These are phyloP conservation scores for Rhinichthys klamathensis DNA, from an alignment of 2,113 vertebrate species.

Conservation along the genomic window DNA sequence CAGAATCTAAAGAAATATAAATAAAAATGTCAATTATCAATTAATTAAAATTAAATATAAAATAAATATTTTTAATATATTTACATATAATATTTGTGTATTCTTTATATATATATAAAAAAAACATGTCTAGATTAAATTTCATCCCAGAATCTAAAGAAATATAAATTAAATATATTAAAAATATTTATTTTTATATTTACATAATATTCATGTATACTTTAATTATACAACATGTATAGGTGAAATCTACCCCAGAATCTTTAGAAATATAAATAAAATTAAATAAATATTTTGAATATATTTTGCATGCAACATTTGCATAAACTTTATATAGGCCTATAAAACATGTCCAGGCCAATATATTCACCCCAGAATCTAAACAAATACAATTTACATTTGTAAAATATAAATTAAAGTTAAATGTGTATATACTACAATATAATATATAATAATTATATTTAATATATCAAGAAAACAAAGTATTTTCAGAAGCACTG, in stretches of 20 bases:
- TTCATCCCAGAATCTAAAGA: neutral
- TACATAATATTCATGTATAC: neutral
- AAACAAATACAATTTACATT: neutral
- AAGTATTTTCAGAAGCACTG: no score
- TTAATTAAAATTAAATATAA: neutral
- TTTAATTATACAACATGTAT: neutral
- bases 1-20: neutral
- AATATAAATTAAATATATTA: neutral
- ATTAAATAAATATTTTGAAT: neutral
- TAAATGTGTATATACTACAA: neutral
- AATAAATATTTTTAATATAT: neutral
- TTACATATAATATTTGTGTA: neutral
- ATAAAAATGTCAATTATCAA: no score
- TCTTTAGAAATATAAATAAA: neutral
- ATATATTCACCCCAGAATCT: no score
- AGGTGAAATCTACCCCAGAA: neutral
- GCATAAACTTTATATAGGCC: no score
- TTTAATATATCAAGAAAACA: no score
- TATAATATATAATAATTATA: no score
- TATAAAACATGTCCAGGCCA: no score
- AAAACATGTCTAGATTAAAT: neutral
- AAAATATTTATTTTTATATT: neutral
- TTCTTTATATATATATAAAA: neutral
- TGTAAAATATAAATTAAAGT: no score
- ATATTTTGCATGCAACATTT: no score